Conservation (phyloP, 2,888 invertebrate genomes). For the Orchesella flavescens region DNA sequence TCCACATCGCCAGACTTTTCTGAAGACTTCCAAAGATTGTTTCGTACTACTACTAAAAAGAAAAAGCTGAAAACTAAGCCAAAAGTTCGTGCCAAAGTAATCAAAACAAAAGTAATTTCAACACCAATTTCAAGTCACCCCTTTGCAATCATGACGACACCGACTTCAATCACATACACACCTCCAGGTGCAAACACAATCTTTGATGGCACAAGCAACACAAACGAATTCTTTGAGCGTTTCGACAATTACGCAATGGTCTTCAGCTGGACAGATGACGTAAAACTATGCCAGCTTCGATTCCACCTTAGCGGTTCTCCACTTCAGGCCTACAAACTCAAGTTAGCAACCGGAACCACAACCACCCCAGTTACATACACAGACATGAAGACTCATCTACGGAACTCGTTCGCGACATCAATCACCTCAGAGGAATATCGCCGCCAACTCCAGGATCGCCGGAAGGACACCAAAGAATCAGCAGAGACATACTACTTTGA, state of each 20-base stretch:
- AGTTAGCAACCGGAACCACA: neutral
- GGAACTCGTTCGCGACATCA: neutral
- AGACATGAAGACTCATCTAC: neutral
- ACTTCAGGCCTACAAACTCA: neutral
- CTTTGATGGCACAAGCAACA: neutral
- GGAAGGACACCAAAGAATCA: constrained; percentile 1
- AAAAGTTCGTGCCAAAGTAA: too few relatives aligned
- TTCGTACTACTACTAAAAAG: too few relatives aligned
- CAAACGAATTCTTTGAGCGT: neutral
- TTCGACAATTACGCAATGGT: constrained; percentile 2
- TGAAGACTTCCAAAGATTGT: too few relatives aligned
- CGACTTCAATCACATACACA: neutral
- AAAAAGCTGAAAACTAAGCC: too few relatives aligned
- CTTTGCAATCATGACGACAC: neutral
- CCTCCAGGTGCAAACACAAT: neutral
- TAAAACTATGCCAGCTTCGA: neutral
- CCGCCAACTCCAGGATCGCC: neutral
- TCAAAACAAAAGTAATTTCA: neutral
- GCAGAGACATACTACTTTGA: constrained; percentile 16
- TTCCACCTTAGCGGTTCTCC: constrained; percentile 10
- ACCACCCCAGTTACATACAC: neutral
- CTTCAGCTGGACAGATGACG: neutral
- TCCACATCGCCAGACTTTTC: neutral
- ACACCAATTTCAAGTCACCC: neutral
- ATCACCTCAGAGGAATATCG: constrained; percentile 7